Evolutionary conservation across 1,140 invertebrate genomes (phyloP).

Genomic region (Aricia agestis): DNA sequence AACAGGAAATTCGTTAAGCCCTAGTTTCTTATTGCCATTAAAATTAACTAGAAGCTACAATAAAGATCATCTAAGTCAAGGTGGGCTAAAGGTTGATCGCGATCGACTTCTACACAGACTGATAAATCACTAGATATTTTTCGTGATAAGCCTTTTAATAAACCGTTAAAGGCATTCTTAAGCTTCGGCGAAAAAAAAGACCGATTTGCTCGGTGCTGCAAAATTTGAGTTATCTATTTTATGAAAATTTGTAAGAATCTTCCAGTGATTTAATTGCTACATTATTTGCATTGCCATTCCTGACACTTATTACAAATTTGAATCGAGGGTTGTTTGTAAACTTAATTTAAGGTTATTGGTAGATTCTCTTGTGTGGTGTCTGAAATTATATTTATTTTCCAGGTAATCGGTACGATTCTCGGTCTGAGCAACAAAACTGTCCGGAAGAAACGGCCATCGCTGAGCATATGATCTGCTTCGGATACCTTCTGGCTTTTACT

Average conservation of each 20-base stretch:
- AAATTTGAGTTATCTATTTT: no score
- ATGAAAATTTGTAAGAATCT: no score
- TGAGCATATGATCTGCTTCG: conserved; percentile 78
- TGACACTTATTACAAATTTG: no score
- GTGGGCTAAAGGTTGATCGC: not conserved
- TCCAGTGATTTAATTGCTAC: no score
- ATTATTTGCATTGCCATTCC: no score
- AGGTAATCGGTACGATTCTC: conserved; percentile 85
- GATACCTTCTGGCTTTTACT: conserved; percentile 46
- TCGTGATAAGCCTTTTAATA: not conserved
- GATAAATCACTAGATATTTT: not conserved
- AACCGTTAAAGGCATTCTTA: no score
- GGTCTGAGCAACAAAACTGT: conserved; percentile 85
- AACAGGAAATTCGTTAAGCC: no score
- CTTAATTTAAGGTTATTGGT: no score
- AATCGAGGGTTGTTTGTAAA: no score
- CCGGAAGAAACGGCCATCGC: conserved; percentile 84
- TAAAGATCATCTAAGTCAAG: not conserved
- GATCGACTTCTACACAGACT: not conserved
- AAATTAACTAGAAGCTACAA: not conserved
- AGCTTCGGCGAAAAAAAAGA: no score
- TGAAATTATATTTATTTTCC: conserved; percentile 18
- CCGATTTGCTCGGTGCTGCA: no score
- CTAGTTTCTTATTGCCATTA: not conserved
- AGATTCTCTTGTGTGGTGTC: not conserved